Evolutionary conservation across 2,888 invertebrate species (phyloP), one percentile per base, ranked within the genome.

Genomic region (Leptopilina myrica): DNA sequence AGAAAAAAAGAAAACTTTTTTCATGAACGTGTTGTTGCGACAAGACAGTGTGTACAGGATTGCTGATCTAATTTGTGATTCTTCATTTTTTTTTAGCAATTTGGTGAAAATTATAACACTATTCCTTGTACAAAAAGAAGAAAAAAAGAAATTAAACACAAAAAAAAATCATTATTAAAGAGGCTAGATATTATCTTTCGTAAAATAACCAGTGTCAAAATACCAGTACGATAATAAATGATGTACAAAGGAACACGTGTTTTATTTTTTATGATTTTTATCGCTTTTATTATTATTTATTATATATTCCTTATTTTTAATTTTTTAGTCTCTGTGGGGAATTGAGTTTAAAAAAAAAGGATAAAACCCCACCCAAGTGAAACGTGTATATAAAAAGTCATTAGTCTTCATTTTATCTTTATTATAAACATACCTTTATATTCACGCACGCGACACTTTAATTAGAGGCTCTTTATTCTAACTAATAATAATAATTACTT

Each of bases 121-220:
- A 84, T 83, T 85, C 83, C 82, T 85, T 85, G 79, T 84, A 86
- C 84, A 85, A 81, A 85, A 83, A 84, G 69, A 73, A 46, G 76
- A 76, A 80, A 76, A 80, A 43, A 43, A 6, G 1, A 43, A 43
- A 43, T 8, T 43, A 43, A 43, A 43, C 7, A 8, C 8, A 43
- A 79, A 80, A 65, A 73, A 78, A 79, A 76, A 77, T 78, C 81
- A 87, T 86, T 85, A 85, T 84, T 82, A 84, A 88, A 90, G 88
- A 91, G 88, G 87, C 87, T 91, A 91, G 89, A 91, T 89, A 91
- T 90, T 91, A 91, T 91, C 90, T 91, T 91, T 91, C 91, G 88
- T 91, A 91, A 91, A 90, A 88, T 90, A 91, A 91, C 90, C 89
- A 89, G 90, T 91, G 91, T 91, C 90, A 91, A 91, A 91, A 88